Conservation (phyloP, 2,113 vertebrate genomes). For the Catharus minimus region DNA sequence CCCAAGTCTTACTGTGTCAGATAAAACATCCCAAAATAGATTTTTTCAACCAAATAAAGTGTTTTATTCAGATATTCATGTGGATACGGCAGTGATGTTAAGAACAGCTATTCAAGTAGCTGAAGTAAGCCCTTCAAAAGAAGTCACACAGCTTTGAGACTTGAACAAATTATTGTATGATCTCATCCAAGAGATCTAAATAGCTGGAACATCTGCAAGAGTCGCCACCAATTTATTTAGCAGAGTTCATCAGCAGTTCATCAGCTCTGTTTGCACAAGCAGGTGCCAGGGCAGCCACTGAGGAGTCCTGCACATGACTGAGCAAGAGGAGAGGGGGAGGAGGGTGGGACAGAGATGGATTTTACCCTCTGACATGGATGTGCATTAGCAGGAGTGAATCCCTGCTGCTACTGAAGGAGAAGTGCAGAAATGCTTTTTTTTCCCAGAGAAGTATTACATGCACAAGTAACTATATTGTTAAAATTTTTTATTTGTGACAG, state of each 20-base stretch:
- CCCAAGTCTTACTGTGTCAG: slow-evolving; percentile 12
- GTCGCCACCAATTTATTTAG: slow-evolving; percentile 26
- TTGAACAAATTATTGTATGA: slow-evolving; percentile 42
- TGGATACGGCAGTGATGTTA: slow-evolving; percentile 14
- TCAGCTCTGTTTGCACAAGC: slow-evolving; percentile 45
- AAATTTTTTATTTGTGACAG: slow-evolving; percentile 78
- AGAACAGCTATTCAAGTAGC: slow-evolving; percentile 48
- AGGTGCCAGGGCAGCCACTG: slow-evolving; percentile 39
- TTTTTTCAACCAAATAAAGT: slow-evolving; percentile 20
- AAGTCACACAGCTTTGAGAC: slow-evolving; percentile 41
- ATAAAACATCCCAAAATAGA: slow-evolving; percentile 41
- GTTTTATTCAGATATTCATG: slow-evolving; percentile 40
- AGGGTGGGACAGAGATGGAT: neutral
- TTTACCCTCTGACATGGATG: neutral
- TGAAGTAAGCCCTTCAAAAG: slow-evolving; percentile 50
- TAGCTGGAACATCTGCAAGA: slow-evolving; percentile 51
- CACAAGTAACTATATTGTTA: slow-evolving; percentile 56
- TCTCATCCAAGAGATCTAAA: slow-evolving; percentile 52
- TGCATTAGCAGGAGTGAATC: neutral
- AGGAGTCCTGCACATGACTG: neutral
- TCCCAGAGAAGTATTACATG: slow-evolving; percentile 57
- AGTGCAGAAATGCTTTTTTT: slow-evolving; percentile 4
- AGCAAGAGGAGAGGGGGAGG: neutral
- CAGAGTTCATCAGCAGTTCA: slow-evolving; percentile 47
- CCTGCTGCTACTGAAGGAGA: neutral